A percentile compares a stretch with the other conserved stretches of the same genome.
These are phyloP conservation scores for Tachypleus tridentatus DNA, from an alignment of 1,140 invertebrate species.

Conservation along the genomic window DNA sequence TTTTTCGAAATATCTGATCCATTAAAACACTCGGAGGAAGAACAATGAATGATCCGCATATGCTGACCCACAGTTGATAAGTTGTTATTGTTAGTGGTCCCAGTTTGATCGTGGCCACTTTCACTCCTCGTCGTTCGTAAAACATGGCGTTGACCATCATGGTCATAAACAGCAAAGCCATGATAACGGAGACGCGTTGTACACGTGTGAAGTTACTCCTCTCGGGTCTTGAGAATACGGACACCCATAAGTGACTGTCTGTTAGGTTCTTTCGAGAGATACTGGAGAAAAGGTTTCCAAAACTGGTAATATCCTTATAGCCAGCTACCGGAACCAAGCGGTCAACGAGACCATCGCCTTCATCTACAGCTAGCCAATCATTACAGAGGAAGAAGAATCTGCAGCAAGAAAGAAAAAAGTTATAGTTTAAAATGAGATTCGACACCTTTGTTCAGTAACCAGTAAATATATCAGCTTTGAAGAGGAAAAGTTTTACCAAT, in stretches of 20 bases:
- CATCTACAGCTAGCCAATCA: slow-evolving; percentile 44
- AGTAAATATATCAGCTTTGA: too few species aligned
- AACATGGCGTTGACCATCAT: slow-evolving; percentile 45
- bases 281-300: slow-evolving; percentile 36
- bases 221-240: slow-evolving; percentile 38
- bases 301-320: slow-evolving; percentile 34
- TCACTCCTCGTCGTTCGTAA: slow-evolving; percentile 29
- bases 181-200: slow-evolving; percentile 39
- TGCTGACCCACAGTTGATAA: too few species aligned
- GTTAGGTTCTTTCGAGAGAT: slow-evolving; percentile 35
- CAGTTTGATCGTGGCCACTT: slow-evolving; percentile 27
- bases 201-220: slow-evolving; percentile 38
- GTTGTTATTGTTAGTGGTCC: slow-evolving; percentile 20
- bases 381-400: slow-evolving; percentile 35
- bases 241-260: slow-evolving; percentile 45
- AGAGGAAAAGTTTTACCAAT: too few species aligned
- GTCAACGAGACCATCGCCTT: slow-evolving; percentile 43
- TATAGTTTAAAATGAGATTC: too few species aligned
- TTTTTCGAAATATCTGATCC: too few species aligned
- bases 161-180: slow-evolving; percentile 38
- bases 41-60: too few species aligned
- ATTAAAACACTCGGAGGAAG: too few species aligned
- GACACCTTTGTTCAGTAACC: too few species aligned
- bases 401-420: too few species aligned
- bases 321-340: slow-evolving; percentile 39